Percentiles rank a stretch among this genome's conserved stretches.
These are phyloP conservation scores for Cactoblastis cactorum DNA, from an alignment of 2,888 invertebrate species.

Conservation along the genomic window DNA sequence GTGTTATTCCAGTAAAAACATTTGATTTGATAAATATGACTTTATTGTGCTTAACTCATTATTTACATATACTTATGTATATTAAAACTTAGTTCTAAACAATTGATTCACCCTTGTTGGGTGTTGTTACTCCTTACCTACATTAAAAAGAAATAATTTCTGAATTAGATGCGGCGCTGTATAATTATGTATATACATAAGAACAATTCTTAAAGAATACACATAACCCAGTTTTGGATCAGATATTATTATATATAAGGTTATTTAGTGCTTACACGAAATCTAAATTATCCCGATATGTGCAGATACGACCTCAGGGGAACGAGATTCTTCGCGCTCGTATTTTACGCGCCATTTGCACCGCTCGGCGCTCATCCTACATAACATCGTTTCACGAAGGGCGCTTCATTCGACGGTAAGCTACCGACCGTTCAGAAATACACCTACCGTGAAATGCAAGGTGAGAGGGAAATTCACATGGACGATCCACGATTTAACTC, in stretches of 20 bases:
- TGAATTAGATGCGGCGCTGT: too few species aligned
- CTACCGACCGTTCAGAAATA: slow-evolving; percentile 9
- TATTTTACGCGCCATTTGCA: slow-evolving; percentile 65
- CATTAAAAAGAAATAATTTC: too few species aligned
- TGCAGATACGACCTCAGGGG: slow-evolving; percentile 26
- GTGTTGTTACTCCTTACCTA: too few species aligned
- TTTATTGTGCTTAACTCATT: too few species aligned
- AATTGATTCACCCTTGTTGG: too few species aligned
- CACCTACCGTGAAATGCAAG: slow-evolving; percentile 17
- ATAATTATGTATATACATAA: too few species aligned
- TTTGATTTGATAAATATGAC: too few species aligned
- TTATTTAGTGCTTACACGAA: not conserved
- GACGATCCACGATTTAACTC: not conserved
- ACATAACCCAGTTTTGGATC: not conserved
- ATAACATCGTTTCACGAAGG: slow-evolving; percentile 31
- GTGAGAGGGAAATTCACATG: slow-evolving; percentile 9
- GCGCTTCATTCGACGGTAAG: slow-evolving; percentile 20
- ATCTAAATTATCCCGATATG: slow-evolving; percentile 5
- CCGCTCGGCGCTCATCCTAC: slow-evolving; percentile 32
- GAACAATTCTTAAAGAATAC: slow-evolving; percentile 3
- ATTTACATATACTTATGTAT: too few species aligned
- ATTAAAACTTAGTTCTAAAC: too few species aligned
- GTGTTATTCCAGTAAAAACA: too few species aligned
- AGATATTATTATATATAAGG: too few species aligned
- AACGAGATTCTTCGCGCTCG: slow-evolving; percentile 35